Conservation (phyloP, 2,797 vertebrate genomes). For the Odontamblyopus rebecca region DNA sequence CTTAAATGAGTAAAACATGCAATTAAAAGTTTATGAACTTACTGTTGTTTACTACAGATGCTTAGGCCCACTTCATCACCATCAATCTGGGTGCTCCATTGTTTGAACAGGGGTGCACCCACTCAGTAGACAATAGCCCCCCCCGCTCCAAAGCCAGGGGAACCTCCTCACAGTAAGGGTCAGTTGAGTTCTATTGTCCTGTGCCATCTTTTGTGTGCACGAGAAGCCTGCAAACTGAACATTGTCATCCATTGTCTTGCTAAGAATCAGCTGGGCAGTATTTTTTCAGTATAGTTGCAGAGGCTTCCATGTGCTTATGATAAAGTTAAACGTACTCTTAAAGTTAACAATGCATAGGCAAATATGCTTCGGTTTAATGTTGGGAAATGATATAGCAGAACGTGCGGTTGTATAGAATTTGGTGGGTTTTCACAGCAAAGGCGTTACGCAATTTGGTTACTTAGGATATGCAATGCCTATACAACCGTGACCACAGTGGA, state of each 20-base stretch:
- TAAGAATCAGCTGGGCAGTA: conserved; percentile 67
- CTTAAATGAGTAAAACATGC: conserved; percentile 17
- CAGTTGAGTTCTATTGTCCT: conserved; percentile 77
- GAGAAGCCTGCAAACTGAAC: conserved; percentile 76
- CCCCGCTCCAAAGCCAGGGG: conserved; percentile 60
- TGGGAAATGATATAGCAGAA: conserved; percentile 26
- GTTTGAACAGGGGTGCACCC: conserved; percentile 58
- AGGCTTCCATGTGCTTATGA: conserved; percentile 57
- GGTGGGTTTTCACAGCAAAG: conserved; percentile 9
- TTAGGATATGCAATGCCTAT: background rate
- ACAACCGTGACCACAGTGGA: conserved; percentile 4
- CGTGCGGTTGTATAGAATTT: conserved; percentile 24
- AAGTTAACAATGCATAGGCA: conserved; percentile 53
- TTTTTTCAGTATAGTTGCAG: conserved; percentile 50
- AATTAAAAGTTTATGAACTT: conserved; percentile 30
- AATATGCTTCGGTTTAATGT: conserved; percentile 45
- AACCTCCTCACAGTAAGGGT: conserved; percentile 64
- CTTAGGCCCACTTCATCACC: conserved; percentile 40
- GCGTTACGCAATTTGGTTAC: conserved; percentile 34
- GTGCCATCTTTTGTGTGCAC: conserved; percentile 69
- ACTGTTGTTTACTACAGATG: conserved; percentile 34
- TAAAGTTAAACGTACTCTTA: conserved; percentile 59
- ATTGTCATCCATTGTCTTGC: conserved; percentile 75
- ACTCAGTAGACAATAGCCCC: conserved; percentile 67
- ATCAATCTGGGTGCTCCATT: conserved; percentile 63